phyloP scores from a whole-genome alignment of 2,888 invertebrate species.

The Leucozona laternaria region DNA sequence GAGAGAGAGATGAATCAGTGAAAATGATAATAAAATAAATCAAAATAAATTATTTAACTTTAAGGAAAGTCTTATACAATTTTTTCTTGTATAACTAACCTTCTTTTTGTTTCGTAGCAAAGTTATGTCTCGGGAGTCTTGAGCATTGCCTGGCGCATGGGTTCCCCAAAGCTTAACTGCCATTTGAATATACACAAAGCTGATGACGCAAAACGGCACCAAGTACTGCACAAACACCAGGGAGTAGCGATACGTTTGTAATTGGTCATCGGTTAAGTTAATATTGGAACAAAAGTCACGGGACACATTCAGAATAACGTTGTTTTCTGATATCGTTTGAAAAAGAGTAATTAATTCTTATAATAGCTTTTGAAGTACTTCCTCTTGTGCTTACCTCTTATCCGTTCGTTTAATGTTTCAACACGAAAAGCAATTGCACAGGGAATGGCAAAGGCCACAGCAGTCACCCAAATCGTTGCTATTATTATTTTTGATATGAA shows the following conservation, averaged over 20 bases:
- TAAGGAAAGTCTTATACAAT: not conserved
- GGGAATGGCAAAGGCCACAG: conserved; percentile 88
- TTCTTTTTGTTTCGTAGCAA: conserved; percentile 92
- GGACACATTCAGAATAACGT: conserved; percentile 81
- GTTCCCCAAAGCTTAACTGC: conserved; percentile 92
- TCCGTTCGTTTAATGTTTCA: conserved; percentile 80
- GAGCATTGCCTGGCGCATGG: conserved; percentile 91
- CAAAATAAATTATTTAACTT: not conserved
- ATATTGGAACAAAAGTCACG: conserved; percentile 85
- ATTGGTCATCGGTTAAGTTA: conserved; percentile 84
- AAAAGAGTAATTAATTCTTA: not conserved
- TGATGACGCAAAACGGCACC: conserved; percentile 91
- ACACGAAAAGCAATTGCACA: conserved; percentile 84
- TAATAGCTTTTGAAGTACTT: not conserved
- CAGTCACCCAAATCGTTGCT: conserved; percentile 89
- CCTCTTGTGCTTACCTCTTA: conserved; percentile 79
- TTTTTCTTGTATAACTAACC: conserved; percentile 84
- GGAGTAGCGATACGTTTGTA: conserved; percentile 85
- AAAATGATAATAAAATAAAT: not conserved
- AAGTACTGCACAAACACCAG: conserved; percentile 88
- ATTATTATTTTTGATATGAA: conserved; percentile 90
- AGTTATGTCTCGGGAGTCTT: conserved; percentile 90
- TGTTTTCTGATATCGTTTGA: conserved; percentile 78
- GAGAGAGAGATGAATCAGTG: not conserved
- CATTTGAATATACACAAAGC: conserved; percentile 92